Evolutionary conservation across 2,797 vertebrate genomes (phyloP), one percentile per base, ranked within the genome.

Genomic region (Eospalax fontanierii): DNA sequence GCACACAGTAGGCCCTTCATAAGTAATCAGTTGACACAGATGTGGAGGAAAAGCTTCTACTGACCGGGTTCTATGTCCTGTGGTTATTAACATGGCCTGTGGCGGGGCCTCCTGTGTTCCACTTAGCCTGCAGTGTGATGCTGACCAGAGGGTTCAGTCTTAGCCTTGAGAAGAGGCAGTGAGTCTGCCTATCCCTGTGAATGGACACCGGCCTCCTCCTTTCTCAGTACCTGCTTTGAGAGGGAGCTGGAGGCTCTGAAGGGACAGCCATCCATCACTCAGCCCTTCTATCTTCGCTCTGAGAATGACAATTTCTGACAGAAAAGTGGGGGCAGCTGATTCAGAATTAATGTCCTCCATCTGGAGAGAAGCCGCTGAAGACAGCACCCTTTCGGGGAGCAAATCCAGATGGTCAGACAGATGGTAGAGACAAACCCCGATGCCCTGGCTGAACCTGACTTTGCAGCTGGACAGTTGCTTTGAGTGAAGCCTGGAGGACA

Each of bases 181-280:
- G 21, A 30, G 73, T 38, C 43, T 19, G n/a, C 21, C 59, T 0
- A 92, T 74, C n/a, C 35, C 68, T 30, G 38, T 59, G 83, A 70
- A 46, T 74, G 61, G 88, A 76, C 38, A 73, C 18, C 63, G 85
- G 79, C 33, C 24, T 90, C 28, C 6, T 35, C 71, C 8, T 86
- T 96, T 95, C 90, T 95, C 79, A 88, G 68, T 79, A 59, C 68
- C 82, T 90, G 88, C 88, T 93, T 96, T 79, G 88, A 93, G 85
- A 79, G 75, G 75, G 94, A 87, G 30, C 86, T 87, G 87, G 93
- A 0, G 59, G 54, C 81, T 94, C 66, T 84, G 40, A 87, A 92
- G 80, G 68, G 83, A 95, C 80, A 63, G 76, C 75, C 86, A 78
- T 92, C 57, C 81, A 66, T 95, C 96, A 96, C 70, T 92, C 82